phyloP scores from a whole-genome alignment of 2,888 invertebrate species.

The Erebia aethiops region DNA sequence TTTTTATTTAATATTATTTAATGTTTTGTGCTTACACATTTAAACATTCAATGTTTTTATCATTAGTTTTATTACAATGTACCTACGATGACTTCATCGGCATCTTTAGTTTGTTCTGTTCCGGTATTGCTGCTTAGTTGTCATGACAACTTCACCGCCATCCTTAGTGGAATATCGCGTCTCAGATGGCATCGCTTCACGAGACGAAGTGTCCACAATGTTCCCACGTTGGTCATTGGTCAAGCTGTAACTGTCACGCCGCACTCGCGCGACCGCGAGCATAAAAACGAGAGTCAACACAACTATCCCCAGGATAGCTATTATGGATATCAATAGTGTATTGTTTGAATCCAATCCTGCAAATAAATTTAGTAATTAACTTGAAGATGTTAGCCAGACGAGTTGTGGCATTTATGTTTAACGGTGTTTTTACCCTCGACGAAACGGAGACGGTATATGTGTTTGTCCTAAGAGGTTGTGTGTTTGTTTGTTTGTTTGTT shows the following conservation, averaged over 20 bases:
- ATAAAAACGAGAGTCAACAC: background rate
- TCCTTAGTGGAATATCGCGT: background rate
- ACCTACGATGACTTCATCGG: background rate
- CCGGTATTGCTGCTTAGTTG: background rate
- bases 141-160: background rate
- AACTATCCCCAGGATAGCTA: background rate
- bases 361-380: background rate
- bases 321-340: background rate
- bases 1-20: no score
- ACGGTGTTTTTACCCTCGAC: no score
- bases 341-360: background rate
- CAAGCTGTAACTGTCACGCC: background rate
- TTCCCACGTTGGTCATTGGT: background rate
- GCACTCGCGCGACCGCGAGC: background rate
- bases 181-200: background rate
- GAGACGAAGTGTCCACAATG: background rate
- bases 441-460: no score
- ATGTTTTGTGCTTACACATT: no score
- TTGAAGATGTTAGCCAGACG: background rate
- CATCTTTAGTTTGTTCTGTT: no score
- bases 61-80: background rate
- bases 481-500: no score
- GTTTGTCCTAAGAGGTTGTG: no score
- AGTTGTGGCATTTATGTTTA: no score
- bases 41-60: no score